These are phyloP conservation scores for Brachymystax lenok DNA, from an alignment of 2,797 vertebrate genomes.

Conservation along the genomic window DNA sequence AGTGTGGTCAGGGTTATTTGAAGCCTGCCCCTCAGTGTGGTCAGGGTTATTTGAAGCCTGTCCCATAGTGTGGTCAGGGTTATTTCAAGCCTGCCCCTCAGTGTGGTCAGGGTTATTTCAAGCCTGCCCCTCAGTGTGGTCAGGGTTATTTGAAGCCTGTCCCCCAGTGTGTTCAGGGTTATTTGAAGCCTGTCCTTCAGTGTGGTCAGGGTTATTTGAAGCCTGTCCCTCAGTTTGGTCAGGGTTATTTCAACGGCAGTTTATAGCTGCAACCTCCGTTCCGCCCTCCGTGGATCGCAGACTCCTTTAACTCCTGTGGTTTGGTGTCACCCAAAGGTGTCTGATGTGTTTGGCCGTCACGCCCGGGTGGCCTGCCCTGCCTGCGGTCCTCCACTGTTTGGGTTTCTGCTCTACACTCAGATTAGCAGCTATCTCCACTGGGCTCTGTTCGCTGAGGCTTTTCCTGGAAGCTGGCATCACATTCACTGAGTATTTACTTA, in stretches of 20 bases:
- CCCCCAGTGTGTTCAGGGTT: slow-evolving; percentile 51
- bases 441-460: slow-evolving; percentile 52
- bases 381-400: slow-evolving; percentile 65
- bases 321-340: slow-evolving; percentile 73
- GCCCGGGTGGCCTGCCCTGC: slow-evolving; percentile 58
- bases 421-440: slow-evolving; percentile 73
- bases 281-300: slow-evolving; percentile 42
- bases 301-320: slow-evolving; percentile 58
- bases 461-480: slow-evolving; percentile 64
- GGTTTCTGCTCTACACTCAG: slow-evolving; percentile 69
- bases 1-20: too few species aligned
- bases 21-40: too few species aligned
- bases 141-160: too few species aligned
- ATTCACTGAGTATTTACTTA: slow-evolving; percentile 69
- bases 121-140: too few species aligned
- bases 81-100: too few species aligned
- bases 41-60: too few species aligned
- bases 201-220: slow-evolving; percentile 65
- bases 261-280: slow-evolving; percentile 54
- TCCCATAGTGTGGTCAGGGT: too few species aligned
- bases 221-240: slow-evolving; percentile 55
- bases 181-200: slow-evolving; percentile 16
- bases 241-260: slow-evolving; percentile 61
- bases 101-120: too few species aligned
- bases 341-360: slow-evolving; percentile 66